Percentiles rank a stretch among this genome's conserved stretches.
phyloP scores from a whole-genome alignment of 2,797 vertebrate genomes.

The Periparus ater region DNA sequence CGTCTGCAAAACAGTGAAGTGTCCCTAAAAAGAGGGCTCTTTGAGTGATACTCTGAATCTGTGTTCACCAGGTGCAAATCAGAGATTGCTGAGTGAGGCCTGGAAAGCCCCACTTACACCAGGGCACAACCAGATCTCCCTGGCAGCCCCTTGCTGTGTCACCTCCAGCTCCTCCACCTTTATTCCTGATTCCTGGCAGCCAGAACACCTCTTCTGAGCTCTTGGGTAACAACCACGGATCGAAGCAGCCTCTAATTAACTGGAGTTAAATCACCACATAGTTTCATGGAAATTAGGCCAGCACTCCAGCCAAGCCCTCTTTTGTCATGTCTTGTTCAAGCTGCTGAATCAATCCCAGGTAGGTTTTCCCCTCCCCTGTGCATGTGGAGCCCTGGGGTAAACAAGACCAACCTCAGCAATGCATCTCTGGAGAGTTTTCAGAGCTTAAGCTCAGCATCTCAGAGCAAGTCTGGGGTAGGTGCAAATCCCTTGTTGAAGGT shows the following conservation, averaged over 20 bases:
- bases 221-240: not conserved
- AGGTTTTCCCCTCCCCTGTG: not conserved
- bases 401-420: not conserved
- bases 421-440: not conserved
- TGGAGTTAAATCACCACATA: not conserved
- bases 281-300: not conserved
- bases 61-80: not conserved
- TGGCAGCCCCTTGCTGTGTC: not conserved
- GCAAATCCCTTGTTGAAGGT: not conserved
- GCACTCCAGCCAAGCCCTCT: not conserved
- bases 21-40: not conserved
- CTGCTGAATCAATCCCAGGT: not conserved
- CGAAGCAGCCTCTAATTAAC: not conserved
- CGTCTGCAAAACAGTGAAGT: not conserved
- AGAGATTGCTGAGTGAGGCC: not conserved
- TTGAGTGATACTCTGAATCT: not conserved
- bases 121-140: not conserved
- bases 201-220: not conserved
- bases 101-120: rapidly evolving
- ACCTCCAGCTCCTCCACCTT: not conserved
- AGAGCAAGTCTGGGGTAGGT: not conserved
- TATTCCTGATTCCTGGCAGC: not conserved
- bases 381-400: not conserved
- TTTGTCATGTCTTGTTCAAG: not conserved
- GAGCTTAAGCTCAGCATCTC: not conserved